Evolutionary conservation across 2,888 invertebrate genomes (phyloP), one percentile per base, ranked within the genome.

Genomic region (Dryobota labecula): DNA sequence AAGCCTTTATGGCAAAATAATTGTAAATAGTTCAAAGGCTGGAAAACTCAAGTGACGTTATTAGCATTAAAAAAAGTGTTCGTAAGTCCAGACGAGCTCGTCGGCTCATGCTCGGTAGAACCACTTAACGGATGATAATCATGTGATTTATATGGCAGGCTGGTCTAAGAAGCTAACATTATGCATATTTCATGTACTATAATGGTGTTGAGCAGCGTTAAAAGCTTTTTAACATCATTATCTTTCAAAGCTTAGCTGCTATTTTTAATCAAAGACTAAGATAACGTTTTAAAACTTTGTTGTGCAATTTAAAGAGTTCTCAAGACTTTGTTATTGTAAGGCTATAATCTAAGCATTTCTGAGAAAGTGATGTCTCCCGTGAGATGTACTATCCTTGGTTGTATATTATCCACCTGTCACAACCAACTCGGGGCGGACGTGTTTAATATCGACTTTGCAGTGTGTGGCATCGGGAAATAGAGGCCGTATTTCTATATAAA

Each of bases 371-470:
- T 56, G 36, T 33, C 36, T 69, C 68, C 67, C 71, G 15, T 18
- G 82, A 49, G 64, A 57, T 60, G 45, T 45, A 41, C 47, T 45
- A 54, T 62, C 56, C 4, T 43, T 11, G 53, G 41, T 41, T 70
- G 47, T 82, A 63, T 66, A 67, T 78, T 54, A 78, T 62, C 49
- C 33, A 67, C 67, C 74, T 83, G 82, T 81, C 78, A 76, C 69
- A 70, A 30, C 60, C 65, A 75, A 61, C 69, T 76, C 60, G 75
- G 53, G 51, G 51, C 57, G 67, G 30, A 58, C 70, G 75, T 78
- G 82, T 80, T 80, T 74, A 68, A 83, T 83, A 83, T 83, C 72
- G 70, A 72, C 65, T 80, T 68, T 54, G 63, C 49, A 70, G 67
- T 58, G 30, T 64, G 74, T 58, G 75, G 69, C 60, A 79, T 82